These are phyloP conservation scores for Centruroides sculpturatus DNA, from an alignment of 1,140 invertebrate species.

Conservation along the genomic window DNA sequence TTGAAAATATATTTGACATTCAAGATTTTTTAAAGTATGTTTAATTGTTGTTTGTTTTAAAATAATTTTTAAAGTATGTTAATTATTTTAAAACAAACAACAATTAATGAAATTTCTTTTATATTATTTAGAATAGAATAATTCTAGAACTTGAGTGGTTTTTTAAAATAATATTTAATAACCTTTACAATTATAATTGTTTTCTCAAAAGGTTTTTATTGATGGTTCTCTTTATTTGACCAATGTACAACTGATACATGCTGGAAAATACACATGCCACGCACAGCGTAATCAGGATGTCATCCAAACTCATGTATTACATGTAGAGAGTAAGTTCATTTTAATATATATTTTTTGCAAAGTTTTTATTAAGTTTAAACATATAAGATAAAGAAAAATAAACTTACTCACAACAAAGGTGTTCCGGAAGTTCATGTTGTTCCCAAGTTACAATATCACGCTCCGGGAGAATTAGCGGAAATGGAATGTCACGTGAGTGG, in stretches of 20 bases:
- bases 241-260: constrained; percentile 54
- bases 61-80: too few relatives aligned
- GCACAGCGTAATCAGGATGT: constrained; percentile 56
- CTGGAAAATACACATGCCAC: constrained; percentile 67
- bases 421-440: constrained; percentile 51
- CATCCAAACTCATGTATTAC: constrained; percentile 57
- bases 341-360: background rate
- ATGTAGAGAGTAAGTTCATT: constrained; percentile 52
- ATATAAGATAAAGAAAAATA: too few relatives aligned
- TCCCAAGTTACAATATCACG: constrained; percentile 47
- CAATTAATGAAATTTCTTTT: too few relatives aligned
- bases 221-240: constrained; percentile 62
- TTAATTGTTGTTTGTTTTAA: too few relatives aligned
- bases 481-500: constrained; percentile 55
- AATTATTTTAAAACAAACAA: too few relatives aligned
- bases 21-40: too few relatives aligned
- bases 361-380: too few relatives aligned
- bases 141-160: too few relatives aligned
- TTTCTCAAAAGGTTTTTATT: constrained; percentile 40
- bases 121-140: too few relatives aligned
- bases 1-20: too few relatives aligned
- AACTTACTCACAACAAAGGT: constrained; percentile 28
- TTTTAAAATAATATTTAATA: background rate
- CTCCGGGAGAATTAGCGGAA: constrained; percentile 45
- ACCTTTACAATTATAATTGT: background rate